Conservation (phyloP, 2,113 vertebrate species). For the Agapornis roseicollis region DNA sequence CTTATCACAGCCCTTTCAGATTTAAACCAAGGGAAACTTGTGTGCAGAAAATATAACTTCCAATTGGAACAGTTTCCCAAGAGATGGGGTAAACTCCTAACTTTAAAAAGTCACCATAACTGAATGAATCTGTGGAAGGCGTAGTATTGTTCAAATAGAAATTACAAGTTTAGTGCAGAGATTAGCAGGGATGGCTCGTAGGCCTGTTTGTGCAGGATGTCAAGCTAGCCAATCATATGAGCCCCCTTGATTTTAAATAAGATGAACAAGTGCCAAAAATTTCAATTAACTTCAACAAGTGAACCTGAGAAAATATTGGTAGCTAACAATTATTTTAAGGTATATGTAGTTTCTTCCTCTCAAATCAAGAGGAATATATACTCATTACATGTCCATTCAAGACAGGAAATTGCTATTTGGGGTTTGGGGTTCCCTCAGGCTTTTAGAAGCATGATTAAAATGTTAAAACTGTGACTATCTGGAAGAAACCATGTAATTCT, state of each 20-base stretch:
- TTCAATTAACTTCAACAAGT: neutral
- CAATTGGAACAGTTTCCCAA: neutral
- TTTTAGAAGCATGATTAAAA: neutral
- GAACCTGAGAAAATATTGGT: neutral
- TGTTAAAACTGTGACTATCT: neutral
- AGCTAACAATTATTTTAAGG: neutral
- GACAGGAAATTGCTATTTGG: neutral
- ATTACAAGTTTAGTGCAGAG: neutral
- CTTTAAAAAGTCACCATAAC: neutral
- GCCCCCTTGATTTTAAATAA: neutral
- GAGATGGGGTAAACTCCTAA: neutral
- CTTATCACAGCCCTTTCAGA: neutral
- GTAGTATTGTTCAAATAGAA: neutral
- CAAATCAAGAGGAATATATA: neutral
- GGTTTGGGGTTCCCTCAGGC: neutral
- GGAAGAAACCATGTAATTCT: neutral
- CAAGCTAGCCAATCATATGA: neutral
- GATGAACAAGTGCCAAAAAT: neutral
- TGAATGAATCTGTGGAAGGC: neutral
- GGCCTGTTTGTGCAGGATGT: neutral
- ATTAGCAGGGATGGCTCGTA: neutral
- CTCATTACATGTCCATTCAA: neutral
- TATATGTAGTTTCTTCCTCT: neutral
- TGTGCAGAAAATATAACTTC: neutral
- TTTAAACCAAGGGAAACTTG: neutral